Evolutionary conservation across 2,113 vertebrate species (phyloP).

Genomic region (Antechinus stuartii): DNA sequence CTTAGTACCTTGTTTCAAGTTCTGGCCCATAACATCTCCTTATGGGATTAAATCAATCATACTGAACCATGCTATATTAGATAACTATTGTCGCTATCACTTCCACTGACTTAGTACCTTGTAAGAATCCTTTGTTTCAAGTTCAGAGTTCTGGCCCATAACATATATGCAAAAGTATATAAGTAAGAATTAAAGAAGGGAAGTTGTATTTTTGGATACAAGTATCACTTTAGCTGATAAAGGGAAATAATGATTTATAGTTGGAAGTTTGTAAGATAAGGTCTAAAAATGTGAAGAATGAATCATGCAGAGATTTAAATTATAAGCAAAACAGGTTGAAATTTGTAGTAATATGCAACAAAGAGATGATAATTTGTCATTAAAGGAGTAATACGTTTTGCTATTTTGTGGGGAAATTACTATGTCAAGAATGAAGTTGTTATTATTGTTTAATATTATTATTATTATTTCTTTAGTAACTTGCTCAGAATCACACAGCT

Average conservation of each 20-base stretch:
- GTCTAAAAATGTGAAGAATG: background rate
- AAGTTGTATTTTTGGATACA: background rate
- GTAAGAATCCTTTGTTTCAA: too few relatives aligned
- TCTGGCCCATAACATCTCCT: too few relatives aligned
- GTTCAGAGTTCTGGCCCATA: background rate
- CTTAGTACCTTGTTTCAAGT: too few relatives aligned
- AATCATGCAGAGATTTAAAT: background rate
- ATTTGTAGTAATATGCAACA: background rate
- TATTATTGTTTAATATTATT: too few relatives aligned
- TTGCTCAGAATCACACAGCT: too few relatives aligned
- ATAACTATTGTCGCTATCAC: too few relatives aligned
- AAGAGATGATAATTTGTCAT: background rate
- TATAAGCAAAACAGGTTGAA: background rate
- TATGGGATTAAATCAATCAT: too few relatives aligned
- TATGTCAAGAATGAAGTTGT: background rate
- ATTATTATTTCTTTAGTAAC: too few relatives aligned
- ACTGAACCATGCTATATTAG: too few relatives aligned
- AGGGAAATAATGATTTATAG: background rate
- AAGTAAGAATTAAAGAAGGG: background rate
- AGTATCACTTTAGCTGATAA: background rate
- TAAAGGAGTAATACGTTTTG: background rate
- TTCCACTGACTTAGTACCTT: too few relatives aligned
- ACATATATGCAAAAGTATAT: background rate
- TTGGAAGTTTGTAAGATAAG: background rate
- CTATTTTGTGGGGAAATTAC: background rate